Evolutionary conservation across 1,140 invertebrate genomes (phyloP), one percentile per base, ranked within the genome.

Genomic region (Ceratoteleas bidentatus): DNA sequence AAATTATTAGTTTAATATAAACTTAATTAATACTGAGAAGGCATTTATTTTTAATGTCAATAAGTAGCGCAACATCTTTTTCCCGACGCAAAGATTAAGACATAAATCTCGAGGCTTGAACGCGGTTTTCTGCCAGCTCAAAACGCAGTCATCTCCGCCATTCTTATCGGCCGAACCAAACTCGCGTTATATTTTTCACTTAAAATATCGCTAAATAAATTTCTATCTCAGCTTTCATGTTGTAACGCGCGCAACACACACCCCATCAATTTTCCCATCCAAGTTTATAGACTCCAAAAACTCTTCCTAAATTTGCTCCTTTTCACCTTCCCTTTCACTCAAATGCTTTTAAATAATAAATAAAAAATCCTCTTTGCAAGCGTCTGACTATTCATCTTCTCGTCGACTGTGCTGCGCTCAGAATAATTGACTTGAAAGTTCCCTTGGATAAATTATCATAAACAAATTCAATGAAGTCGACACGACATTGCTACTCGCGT

Each of bases 131-230:
- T 52, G 10, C 16, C 8, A 58, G 36, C 15, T 10, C 36, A 10
- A 58, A 58, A 43, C 15, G 43, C 13, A 58, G 15, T 16, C 16
- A 56, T 40, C 14, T 43, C 16, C 15, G 6, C 36, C 8, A 24
- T 58, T 58, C 56, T 24, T 58, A 24, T 58, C 56, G 56, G 38
- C 14, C 6, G n/a, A 38, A 14, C 11, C n/a, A 38, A 11, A 13
- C 33, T 3, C 56, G 14, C 13, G 13, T 58, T 62, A 62, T 50
- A 50, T 64, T 62, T 62, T 62, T 38, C 47, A 64, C 47, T 64
- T 38, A 64, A 64, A 64, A 64, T 64, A 52, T 64, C 47, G 47
- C 47, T 64, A 64, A 64, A 64, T 52, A 64, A 64, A 64, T 64
- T 38, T 64, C 47, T 50, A 52, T 64, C 33, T 52, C 60, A 38